Conservation (phyloP, 2,888 invertebrate genomes). For the Ametastegia equiseti region DNA sequence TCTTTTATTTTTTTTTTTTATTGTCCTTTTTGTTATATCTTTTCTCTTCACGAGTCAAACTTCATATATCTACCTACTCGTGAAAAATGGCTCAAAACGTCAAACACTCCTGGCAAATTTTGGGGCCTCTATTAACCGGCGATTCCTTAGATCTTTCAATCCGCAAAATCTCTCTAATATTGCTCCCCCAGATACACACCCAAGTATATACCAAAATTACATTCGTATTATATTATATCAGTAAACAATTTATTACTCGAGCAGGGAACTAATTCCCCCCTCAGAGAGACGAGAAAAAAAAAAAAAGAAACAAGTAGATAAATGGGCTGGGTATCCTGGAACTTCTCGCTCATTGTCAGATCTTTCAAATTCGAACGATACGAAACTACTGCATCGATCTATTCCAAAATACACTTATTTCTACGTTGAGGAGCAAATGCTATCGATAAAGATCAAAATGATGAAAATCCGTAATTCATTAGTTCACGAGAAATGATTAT, state of each 20-base stretch:
- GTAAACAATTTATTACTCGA: constrained; percentile 2
- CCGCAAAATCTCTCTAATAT: neutral
- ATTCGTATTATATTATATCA: neutral
- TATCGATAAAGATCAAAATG: no score
- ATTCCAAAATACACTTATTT: no score
- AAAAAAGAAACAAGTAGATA: no score
- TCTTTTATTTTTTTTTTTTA: neutral
- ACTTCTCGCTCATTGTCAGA: no score
- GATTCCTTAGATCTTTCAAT: constrained; percentile 18
- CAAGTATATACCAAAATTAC: neutral
- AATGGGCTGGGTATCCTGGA: no score
- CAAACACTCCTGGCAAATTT: constrained; percentile 24
- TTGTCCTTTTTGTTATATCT: neutral
- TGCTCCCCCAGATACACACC: neutral
- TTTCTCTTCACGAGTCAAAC: neutral
- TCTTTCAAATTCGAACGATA: no score
- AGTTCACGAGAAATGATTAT: no score
- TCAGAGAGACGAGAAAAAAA: neutral
- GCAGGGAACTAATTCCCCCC: neutral
- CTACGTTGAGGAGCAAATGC: no score
- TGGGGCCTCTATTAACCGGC: no score
- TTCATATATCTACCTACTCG: no score
- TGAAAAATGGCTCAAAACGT: neutral
- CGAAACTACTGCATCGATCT: no score
- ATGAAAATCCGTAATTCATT: no score